Evolutionary conservation across 2,113 vertebrate species (phyloP), one percentile per base, ranked within the genome.

Genomic region (Strix uralensis): DNA sequence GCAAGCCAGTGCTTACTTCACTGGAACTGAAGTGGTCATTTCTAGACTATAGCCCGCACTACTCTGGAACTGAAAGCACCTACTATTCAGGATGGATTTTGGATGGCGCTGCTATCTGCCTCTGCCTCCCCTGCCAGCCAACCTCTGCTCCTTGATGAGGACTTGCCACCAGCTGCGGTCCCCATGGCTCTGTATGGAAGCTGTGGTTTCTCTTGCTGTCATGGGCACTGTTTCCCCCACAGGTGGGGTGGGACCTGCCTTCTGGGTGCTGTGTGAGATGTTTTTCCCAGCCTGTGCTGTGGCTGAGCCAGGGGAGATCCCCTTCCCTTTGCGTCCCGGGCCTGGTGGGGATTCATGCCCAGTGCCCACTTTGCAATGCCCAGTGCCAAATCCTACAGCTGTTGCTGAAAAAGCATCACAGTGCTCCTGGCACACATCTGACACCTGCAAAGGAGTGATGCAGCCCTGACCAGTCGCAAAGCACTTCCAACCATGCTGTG

Each of bases 201-300:
- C 62, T 59, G n/a, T 38, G 27, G 15, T 59, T 63, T 69, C 61
- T 90, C 66, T 46, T 71, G 21, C 74, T 82, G 25, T n/a, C 52
- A 12, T 7, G 21, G 34, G 9, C 34, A 61, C 0, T 0, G 7
- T 70, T 85, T 65, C 26, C 18, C 36, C 30, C 32, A 5, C 2
- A 4, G 0, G 40, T 58, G 44, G 30, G 18, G 22, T 46, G 44
- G 25, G 9, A 88, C 71, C 58, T 82, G 74, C 57, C 51, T 59
- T 72, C 52, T 59, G n/a, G 46, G 15, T 1, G 2, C n/a, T 44
- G 27, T 4, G 0, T 25, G 70, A 90, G 61, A 25, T n/a, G 5
- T 7, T 49, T 86, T 61, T 54, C 30, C 23, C 75, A 87, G 30
- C 16, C 36, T 78, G 22, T 81, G 36, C 34, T 58, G 1, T 73